These are phyloP conservation scores for Zootermopsis nevadensis DNA, from an alignment of 2,888 invertebrate species.

Conservation along the genomic window DNA sequence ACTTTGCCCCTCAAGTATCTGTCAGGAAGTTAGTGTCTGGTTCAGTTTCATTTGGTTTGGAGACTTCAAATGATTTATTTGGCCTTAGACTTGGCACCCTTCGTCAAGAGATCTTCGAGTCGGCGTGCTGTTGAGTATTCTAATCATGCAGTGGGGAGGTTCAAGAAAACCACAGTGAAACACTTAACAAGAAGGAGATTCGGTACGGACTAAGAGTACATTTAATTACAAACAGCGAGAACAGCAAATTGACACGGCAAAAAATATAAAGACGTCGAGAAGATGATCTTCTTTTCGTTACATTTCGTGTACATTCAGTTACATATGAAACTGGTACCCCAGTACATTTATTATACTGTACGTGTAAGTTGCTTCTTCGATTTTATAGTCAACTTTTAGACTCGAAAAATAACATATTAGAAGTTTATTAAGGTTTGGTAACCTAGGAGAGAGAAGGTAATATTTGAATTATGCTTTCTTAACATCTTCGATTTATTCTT, in stretches of 20 bases:
- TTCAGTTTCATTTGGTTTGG: neutral
- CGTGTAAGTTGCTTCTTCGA: no score
- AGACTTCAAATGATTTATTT: neutral
- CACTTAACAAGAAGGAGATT: slow-evolving; percentile 18
- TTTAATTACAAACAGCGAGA: slow-evolving; percentile 37
- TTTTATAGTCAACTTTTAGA: no score
- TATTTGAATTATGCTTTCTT: no score
- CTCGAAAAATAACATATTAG: no score
- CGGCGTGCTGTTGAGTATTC: slow-evolving; percentile 35
- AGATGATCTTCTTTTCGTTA: slow-evolving; percentile 3
- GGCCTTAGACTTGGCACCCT: neutral
- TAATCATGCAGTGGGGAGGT: slow-evolving; percentile 29
- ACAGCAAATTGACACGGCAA: slow-evolving; percentile 31
- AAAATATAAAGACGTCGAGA: slow-evolving; percentile 29
- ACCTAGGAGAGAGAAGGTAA: no score
- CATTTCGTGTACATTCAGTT: neutral
- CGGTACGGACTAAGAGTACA: neutral
- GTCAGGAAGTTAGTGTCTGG: no score
- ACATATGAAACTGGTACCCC: neutral
- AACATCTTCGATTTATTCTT: no score
- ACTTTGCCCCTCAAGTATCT: no score
- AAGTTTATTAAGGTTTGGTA: no score
- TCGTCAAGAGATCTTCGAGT: neutral
- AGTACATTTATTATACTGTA: no score
- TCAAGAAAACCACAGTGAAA: slow-evolving; percentile 31